These are phyloP conservation scores for Melanotus villosus DNA, from an alignment of 2,888 invertebrate genomes.

Conservation along the genomic window DNA sequence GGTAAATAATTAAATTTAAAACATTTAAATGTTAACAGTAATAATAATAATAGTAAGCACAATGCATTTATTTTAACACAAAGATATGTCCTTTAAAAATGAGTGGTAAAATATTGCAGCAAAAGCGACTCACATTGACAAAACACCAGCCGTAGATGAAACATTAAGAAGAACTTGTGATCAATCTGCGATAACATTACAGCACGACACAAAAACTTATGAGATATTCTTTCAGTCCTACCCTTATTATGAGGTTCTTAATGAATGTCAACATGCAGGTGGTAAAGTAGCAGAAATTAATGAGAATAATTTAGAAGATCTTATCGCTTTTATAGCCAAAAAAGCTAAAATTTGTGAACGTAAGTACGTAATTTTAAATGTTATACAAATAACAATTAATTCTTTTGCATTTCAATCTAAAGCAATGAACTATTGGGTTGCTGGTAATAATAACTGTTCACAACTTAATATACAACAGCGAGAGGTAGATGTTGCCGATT, in stretches of 20 bases:
- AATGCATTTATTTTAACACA: too few species aligned
- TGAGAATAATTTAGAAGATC: background rate
- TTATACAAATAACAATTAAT: background rate
- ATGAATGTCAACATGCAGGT: background rate
- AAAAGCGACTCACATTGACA: too few species aligned
- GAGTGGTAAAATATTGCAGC: too few species aligned
- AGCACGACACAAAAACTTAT: background rate
- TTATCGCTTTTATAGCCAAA: too few species aligned
- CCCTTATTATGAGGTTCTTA: background rate
- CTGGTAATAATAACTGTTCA: background rate
- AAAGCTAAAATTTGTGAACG: background rate
- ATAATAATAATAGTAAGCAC: too few species aligned
- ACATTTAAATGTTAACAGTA: too few species aligned
- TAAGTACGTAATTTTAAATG: background rate
- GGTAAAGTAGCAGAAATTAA: background rate
- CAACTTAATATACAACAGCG: background rate
- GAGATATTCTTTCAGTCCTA: background rate
- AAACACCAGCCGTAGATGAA: too few species aligned
- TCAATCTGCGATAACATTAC: background rate
- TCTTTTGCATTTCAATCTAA: too few species aligned
- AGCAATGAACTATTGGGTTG: background rate
- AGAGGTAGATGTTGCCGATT: background rate
- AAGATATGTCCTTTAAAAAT: too few species aligned
- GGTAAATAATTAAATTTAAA: too few species aligned
- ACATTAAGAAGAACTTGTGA: too few species aligned